Percentiles rank a stretch among this genome's conserved stretches.
Conservation (phyloP, 2,797 vertebrate species). For the Liparis tanakae region DNA sequence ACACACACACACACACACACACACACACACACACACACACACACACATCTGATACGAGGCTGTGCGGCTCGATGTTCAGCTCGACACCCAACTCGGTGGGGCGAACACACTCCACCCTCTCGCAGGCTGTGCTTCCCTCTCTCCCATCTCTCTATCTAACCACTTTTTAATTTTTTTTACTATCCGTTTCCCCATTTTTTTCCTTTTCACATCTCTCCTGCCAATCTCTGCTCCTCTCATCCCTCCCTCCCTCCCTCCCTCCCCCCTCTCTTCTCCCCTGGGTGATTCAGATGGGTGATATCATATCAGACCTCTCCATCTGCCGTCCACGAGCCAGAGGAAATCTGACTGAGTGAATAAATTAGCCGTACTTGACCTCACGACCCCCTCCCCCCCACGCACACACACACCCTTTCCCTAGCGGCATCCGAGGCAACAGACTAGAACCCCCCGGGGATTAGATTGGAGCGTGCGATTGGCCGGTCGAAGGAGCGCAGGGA, state of each 20-base stretch:
- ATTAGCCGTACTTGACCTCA: constrained; percentile 87
- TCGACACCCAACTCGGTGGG: constrained; percentile 59
- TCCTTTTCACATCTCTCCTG: constrained; percentile 62
- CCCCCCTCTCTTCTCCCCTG: constrained; percentile 61
- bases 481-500: constrained; percentile 46
- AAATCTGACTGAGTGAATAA: constrained; percentile 90
- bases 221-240: constrained; percentile 68
- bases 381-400: constrained; percentile 77
- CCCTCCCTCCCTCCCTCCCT: constrained; percentile 47
- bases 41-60: constrained; percentile 79
- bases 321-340: constrained; percentile 81
- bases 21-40: constrained; percentile 46
- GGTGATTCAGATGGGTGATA: constrained; percentile 81
- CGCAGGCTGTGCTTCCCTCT: constrained; percentile 48
- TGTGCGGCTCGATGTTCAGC: constrained; percentile 75
- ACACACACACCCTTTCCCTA: constrained; percentile 12
- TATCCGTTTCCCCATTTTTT: constrained; percentile 50
- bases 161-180: constrained; percentile 75
- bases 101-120: constrained; percentile 55
- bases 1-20: constrained; percentile 63
- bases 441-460: constrained; percentile 78
- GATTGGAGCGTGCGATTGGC: constrained; percentile 70
- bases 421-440: constrained; percentile 70
- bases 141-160: constrained; percentile 66
- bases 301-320: constrained; percentile 85